These are phyloP conservation scores for Spea bombifrons DNA, from an alignment of 2,113 vertebrate genomes.

Conservation along the genomic window DNA sequence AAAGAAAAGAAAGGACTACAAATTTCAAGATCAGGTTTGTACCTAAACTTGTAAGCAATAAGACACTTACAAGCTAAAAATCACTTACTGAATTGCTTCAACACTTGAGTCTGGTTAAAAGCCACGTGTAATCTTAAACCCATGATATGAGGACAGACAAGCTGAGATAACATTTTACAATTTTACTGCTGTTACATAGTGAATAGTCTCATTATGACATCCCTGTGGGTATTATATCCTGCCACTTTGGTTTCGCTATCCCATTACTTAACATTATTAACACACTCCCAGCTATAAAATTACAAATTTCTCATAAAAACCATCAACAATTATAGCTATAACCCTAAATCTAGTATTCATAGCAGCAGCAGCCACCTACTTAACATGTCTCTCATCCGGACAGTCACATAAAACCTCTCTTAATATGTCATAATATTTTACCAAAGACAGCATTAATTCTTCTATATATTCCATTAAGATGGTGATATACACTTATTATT, in stretches of 20 bases:
- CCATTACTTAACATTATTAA: constrained; percentile 99
- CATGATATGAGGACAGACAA: constrained; percentile 77
- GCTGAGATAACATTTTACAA: constrained; percentile 91
- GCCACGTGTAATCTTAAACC: constrained; percentile 79
- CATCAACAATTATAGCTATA: constrained; percentile 94
- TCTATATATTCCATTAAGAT: constrained; percentile 1
- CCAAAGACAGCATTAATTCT: constrained; percentile 1
- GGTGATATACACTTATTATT: neutral
- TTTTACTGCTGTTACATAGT: constrained; percentile 97
- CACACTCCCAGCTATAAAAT: constrained; percentile 95
- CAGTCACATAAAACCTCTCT: constrained; percentile 65
- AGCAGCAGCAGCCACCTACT: constrained; percentile 73
- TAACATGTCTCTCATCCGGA: constrained; percentile 64
- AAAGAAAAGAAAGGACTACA: no score
- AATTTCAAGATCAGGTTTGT: constrained; percentile 51
- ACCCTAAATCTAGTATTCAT: constrained; percentile 94
- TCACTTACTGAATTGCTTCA: constrained; percentile 95
- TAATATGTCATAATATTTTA: neutral
- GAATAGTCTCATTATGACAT: constrained; percentile 91
- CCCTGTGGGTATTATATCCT: constrained; percentile 84
- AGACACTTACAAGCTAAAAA: constrained; percentile 65
- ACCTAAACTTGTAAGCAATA: constrained; percentile 54
- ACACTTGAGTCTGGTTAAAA: constrained; percentile 73
- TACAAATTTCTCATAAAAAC: constrained; percentile 95
- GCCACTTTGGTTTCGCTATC: constrained; percentile 89